Evolutionary conservation across 1,140 invertebrate genomes (phyloP).

Genomic region (Daktulosphaira vitifoliae): DNA sequence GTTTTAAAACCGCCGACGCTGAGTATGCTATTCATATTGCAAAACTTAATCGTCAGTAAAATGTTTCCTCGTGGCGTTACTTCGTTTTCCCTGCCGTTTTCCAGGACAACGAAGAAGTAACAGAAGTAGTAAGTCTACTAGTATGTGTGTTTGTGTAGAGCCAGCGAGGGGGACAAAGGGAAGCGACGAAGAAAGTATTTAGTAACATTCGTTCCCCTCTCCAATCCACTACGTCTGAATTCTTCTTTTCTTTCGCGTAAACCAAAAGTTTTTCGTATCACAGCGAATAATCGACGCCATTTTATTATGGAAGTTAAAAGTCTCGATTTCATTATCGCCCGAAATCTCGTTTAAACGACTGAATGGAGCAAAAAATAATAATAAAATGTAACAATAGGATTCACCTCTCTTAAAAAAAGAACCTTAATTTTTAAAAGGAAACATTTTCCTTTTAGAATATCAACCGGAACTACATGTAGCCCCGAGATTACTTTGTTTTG

Average conservation of each 20-base stretch:
- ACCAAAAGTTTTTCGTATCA: conserved; percentile 18
- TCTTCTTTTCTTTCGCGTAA: neutral
- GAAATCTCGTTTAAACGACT: conserved; percentile 1
- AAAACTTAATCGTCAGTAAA: conserved; percentile 20
- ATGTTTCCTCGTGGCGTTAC: neutral
- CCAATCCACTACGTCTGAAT: too few species aligned
- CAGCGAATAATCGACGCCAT: conserved; percentile 9
- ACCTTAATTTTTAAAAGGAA: too few species aligned
- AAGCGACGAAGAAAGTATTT: conserved; percentile 4
- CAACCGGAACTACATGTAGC: too few species aligned
- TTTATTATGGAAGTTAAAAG: conserved; percentile 30
- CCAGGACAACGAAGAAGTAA: too few species aligned
- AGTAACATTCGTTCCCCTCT: conserved; percentile 16
- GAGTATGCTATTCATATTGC: conserved; percentile 19
- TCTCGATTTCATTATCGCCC: conserved; percentile 24
- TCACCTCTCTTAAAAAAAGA: too few species aligned
- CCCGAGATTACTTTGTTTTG: too few species aligned
- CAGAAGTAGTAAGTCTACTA: too few species aligned
- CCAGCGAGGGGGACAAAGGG: too few species aligned
- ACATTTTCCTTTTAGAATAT: too few species aligned
- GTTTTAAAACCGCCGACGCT: neutral
- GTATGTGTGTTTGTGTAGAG: too few species aligned
- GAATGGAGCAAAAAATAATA: neutral
- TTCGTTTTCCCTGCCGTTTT: too few species aligned
- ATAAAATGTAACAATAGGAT: neutral